Evolutionary conservation across 2,113 vertebrate genomes (phyloP).

Genomic region (Circaetus gallicus): DNA sequence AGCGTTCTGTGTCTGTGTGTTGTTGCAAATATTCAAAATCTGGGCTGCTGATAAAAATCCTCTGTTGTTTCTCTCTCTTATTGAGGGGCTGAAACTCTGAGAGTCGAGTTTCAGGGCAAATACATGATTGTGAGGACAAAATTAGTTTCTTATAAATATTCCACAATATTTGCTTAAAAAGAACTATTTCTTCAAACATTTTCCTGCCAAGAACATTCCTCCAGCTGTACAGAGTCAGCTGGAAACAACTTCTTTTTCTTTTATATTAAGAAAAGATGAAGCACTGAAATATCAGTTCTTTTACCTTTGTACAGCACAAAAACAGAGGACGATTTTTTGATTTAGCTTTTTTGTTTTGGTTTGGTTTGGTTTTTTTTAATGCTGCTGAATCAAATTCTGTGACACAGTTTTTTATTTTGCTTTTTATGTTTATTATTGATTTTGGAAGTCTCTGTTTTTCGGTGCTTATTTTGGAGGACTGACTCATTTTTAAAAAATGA

Average conservation of each 20-base stretch:
- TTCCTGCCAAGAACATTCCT: conserved; percentile 67
- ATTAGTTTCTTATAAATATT: conserved; percentile 65
- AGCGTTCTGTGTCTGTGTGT: accelerated
- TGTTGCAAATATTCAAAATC: neutral
- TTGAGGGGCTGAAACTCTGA: neutral
- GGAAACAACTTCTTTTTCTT: conserved; percentile 52
- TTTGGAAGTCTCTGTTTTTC: conserved; percentile 30
- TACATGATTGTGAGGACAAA: neutral
- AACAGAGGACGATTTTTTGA: neutral
- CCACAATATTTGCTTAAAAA: conserved; percentile 62
- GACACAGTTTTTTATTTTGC: conserved; percentile 30
- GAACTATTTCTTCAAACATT: conserved; percentile 46
- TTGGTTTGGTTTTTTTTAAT: neutral
- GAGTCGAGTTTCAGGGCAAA: neutral
- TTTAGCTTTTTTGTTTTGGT: neutral
- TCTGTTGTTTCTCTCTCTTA: neutral
- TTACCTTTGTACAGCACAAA: conserved; percentile 36
- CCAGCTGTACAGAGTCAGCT: conserved; percentile 57
- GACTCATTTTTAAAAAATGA: conserved; percentile 41
- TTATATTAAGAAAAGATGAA: conserved; percentile 48
- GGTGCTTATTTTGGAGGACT: conserved; percentile 28
- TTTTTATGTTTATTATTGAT: conserved; percentile 54
- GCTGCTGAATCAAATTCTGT: conserved; percentile 36
- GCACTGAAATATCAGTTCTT: neutral
- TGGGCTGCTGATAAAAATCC: neutral